These are phyloP conservation scores for Emydoidea blandingii DNA, from an alignment of 2,797 vertebrate genomes.

Conservation along the genomic window DNA sequence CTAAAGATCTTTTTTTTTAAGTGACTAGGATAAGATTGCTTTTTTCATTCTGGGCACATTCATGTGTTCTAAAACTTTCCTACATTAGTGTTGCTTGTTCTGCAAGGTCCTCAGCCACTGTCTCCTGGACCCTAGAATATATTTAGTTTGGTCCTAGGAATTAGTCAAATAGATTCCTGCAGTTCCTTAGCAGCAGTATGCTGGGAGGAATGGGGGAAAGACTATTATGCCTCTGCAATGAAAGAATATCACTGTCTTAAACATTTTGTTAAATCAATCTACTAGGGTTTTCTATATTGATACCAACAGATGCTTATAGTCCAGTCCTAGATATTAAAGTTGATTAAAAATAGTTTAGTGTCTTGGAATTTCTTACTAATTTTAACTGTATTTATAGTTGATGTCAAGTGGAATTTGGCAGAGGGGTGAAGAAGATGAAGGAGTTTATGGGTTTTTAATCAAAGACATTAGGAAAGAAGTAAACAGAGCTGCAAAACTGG, in stretches of 20 bases:
- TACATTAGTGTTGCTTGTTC: not conserved
- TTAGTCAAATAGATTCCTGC: not conserved
- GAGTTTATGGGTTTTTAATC: constrained; percentile 92
- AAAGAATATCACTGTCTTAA: not conserved
- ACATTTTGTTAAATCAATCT: not conserved
- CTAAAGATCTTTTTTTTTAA: too few relatives aligned
- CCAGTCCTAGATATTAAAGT: not conserved
- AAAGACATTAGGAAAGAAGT: constrained; percentile 91
- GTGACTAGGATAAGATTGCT: too few relatives aligned
- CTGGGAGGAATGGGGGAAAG: not conserved
- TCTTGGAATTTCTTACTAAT: constrained; percentile 52
- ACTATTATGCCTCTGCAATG: not conserved
- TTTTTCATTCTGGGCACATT: not conserved
- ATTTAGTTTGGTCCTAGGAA: not conserved
- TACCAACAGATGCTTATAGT: not conserved
- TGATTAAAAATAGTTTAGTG: not conserved
- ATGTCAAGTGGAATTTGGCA: constrained; percentile 97
- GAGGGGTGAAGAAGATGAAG: constrained; percentile 91
- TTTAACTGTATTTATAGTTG: constrained; percentile 83
- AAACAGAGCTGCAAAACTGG: constrained; percentile 89
- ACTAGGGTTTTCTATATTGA: not conserved
- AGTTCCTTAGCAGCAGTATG: not conserved
- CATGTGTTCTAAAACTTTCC: not conserved
- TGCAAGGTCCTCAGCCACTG: not conserved
- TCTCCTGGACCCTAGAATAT: not conserved